These are phyloP conservation scores for Anguilla rostrata DNA, from an alignment of 2,113 vertebrate genomes.

Conservation along the genomic window DNA sequence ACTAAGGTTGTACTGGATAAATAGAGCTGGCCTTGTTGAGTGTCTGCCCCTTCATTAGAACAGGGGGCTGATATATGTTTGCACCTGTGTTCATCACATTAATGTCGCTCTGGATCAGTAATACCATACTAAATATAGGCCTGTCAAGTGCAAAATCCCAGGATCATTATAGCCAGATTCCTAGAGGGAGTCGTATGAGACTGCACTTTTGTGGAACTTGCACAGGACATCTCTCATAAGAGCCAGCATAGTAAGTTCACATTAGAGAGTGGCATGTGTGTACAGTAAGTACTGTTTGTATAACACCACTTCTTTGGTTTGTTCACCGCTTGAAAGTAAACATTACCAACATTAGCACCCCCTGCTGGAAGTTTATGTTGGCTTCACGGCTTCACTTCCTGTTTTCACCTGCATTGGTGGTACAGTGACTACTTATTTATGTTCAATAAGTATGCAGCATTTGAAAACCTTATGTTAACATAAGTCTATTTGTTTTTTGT, in stretches of 20 bases:
- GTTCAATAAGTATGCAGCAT: background rate
- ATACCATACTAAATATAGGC: background rate
- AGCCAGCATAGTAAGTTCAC: background rate
- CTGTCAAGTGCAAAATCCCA: background rate
- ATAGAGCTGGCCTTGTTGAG: background rate
- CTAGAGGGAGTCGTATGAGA: background rate
- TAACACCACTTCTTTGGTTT: background rate
- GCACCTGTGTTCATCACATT: background rate
- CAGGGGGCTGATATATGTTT: constrained; percentile 2
- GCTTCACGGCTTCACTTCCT: background rate
- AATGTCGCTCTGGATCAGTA: background rate
- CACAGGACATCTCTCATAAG: background rate
- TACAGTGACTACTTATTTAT: background rate
- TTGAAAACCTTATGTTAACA: background rate
- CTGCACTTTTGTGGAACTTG: background rate
- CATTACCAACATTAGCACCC: background rate
- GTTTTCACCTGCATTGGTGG: background rate
- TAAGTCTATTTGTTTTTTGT: background rate
- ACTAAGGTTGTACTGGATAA: background rate
- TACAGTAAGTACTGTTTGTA: background rate
- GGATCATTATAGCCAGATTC: background rate
- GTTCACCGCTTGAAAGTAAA: background rate
- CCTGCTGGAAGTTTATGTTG: background rate
- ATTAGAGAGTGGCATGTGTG: background rate
- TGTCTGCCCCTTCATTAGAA: background rate